Conservation (phyloP, 2,797 vertebrate genomes). For the Arctocebus calabarensis region DNA sequence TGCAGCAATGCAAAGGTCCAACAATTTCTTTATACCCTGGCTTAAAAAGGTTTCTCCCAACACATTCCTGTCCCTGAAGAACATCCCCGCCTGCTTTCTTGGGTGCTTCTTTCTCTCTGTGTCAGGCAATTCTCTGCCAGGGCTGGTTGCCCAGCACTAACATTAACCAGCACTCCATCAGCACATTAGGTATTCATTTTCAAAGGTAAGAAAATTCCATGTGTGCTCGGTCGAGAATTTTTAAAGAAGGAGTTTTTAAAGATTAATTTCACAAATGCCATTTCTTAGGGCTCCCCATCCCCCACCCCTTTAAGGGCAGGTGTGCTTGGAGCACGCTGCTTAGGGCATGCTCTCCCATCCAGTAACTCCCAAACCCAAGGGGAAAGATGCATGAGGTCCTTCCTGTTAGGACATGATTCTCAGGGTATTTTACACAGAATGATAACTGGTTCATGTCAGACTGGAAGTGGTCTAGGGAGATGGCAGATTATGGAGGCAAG, state of each 20-base stretch:
- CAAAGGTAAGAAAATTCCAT: neutral
- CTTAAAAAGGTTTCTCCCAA: slow-evolving; percentile 41
- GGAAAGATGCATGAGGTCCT: neutral
- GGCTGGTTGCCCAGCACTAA: neutral
- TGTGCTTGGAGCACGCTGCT: neutral
- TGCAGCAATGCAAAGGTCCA: neutral
- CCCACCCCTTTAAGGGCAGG: neutral
- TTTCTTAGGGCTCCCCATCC: fast-evolving
- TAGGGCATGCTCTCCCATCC: neutral
- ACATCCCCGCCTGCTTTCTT: neutral
- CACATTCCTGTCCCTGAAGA: slow-evolving; percentile 24
- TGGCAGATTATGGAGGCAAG: too few species aligned
- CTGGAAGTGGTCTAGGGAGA: too few species aligned
- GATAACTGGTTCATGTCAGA: neutral
- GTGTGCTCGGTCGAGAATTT: neutral
- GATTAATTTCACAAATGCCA: neutral
- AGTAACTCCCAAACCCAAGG: too few species aligned
- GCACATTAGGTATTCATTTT: neutral
- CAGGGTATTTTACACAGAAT: neutral
- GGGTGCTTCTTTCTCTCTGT: neutral
- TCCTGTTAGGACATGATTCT: neutral
- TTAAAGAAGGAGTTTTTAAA: neutral
- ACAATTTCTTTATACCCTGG: neutral
- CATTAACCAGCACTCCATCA: neutral
- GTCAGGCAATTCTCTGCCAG: neutral